Conservation (phyloP, 2,113 vertebrate genomes). For the Nycticryphes semicollaris region DNA sequence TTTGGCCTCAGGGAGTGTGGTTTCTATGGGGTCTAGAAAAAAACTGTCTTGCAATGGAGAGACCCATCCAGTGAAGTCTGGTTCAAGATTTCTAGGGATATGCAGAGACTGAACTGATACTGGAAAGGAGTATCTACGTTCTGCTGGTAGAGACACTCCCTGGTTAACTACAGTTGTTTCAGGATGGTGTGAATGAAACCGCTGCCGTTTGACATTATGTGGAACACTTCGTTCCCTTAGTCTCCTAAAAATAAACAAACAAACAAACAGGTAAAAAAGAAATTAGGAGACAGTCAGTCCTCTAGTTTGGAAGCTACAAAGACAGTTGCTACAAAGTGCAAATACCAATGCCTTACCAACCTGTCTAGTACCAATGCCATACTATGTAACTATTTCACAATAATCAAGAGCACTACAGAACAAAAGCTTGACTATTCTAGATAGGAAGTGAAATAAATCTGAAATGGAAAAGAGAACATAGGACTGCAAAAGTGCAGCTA, state of each 20-base stretch:
- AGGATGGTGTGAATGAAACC: slow-evolving; percentile 70
- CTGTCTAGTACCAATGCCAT: not conserved
- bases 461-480: not conserved
- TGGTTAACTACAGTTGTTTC: not conserved
- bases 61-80: not conserved
- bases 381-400: not conserved
- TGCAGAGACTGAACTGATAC: not conserved
- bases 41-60: not conserved
- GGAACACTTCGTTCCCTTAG: slow-evolving; percentile 66
- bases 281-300: not conserved
- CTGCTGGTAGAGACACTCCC: not conserved
- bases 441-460: not conserved
- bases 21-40: not conserved
- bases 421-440: not conserved
- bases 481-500: not conserved
- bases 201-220: slow-evolving; percentile 79
- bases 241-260: slow-evolving; percentile 78
- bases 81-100: too few species aligned
- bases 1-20: not conserved
- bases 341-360: not conserved
- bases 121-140: not conserved
- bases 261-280: not conserved
- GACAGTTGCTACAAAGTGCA: not conserved
- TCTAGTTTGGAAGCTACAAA: not conserved
- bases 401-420: not conserved